Evolutionary conservation across 2,888 invertebrate species (phyloP).

Genomic region (Chalcosyrphus nemorum): DNA sequence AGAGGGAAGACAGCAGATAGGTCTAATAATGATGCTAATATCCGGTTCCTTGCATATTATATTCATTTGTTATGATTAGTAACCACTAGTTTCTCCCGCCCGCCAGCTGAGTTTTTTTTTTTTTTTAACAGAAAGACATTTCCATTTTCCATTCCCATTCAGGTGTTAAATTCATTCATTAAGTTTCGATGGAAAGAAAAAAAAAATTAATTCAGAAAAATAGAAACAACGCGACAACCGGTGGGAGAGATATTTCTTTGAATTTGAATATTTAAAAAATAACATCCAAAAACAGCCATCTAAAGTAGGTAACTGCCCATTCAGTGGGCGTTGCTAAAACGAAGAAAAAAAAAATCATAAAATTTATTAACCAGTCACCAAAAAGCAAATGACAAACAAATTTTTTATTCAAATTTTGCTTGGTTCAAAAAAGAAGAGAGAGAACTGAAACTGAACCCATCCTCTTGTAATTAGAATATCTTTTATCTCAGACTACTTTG

Average conservation of each 20-base stretch:
- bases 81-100: constrained; percentile 32
- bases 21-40: constrained; percentile 53
- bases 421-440: not conserved
- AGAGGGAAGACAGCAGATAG: not conserved
- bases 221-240: not conserved
- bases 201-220: constrained; percentile 47
- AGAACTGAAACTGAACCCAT: not conserved
- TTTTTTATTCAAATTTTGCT: not conserved
- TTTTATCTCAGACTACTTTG: constrained; percentile 18
- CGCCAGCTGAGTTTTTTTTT: constrained; percentile 11
- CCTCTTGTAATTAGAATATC: not conserved
- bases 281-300: not conserved
- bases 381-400: not conserved
- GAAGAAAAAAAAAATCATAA: not conserved
- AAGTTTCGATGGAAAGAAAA: no score
- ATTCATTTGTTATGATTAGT: constrained; percentile 58
- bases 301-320: constrained; percentile 27
- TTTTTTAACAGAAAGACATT: not conserved
- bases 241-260: not conserved
- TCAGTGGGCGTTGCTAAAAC: constrained; percentile 34
- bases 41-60: constrained; percentile 61
- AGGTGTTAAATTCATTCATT: constrained; percentile 68
- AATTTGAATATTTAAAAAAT: not conserved
- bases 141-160: constrained; percentile 47
- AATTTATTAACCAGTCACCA: not conserved